Conservation (phyloP, 2,797 vertebrate genomes). For the Pogoniulus pusillus region DNA sequence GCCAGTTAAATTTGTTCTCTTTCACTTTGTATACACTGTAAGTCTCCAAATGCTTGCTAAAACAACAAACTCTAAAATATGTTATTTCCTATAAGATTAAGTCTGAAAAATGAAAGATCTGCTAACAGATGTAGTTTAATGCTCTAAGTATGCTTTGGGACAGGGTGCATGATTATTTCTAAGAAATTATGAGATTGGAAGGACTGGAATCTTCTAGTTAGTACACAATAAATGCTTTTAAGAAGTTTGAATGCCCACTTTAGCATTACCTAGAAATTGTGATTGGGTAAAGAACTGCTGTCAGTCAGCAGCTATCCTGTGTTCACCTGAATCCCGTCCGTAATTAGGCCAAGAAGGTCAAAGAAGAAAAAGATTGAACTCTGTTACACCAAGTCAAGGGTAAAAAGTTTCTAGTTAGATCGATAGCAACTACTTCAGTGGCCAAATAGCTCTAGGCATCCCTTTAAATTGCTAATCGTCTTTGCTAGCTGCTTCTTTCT, state of each 20-base stretch:
- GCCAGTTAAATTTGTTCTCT: neutral
- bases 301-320: neutral
- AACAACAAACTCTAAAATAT: neutral
- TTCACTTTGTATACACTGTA: neutral
- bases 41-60: neutral
- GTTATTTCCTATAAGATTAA: neutral
- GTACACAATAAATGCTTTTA: neutral
- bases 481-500: conserved; percentile 26
- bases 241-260: neutral
- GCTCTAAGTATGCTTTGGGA: neutral
- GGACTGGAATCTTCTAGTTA: neutral
- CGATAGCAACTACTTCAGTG: conserved; percentile 11
- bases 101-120: neutral
- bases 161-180: neutral
- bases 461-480: conserved; percentile 36
- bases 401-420: conserved; percentile 31
- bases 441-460: conserved; percentile 21
- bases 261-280: neutral
- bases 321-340: neutral
- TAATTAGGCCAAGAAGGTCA: conserved; percentile 38
- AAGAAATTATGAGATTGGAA: neutral
- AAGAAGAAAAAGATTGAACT: neutral
- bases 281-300: neutral
- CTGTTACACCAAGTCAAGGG: neutral
- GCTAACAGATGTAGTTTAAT: neutral